A percentile compares a stretch with the other conserved stretches of the same genome.
These are phyloP conservation scores for Periophthalmus magnuspinnatus DNA, from an alignment of 2,797 vertebrate species.

Conservation along the genomic window DNA sequence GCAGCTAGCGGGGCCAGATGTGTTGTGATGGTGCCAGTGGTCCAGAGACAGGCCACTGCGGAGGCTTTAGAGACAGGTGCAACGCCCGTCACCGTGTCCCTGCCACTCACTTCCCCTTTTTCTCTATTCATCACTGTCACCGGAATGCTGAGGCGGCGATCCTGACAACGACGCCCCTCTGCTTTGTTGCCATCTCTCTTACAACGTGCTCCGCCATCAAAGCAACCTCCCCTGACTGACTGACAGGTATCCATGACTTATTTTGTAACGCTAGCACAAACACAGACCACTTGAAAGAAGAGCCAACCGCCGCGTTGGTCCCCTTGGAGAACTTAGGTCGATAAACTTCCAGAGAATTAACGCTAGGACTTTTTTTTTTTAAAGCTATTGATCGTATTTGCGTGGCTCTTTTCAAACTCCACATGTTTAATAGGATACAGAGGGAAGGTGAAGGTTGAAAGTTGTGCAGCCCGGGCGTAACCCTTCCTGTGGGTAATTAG, in stretches of 20 bases:
- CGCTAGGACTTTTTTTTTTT: slow-evolving; percentile 53
- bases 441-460: slow-evolving; percentile 53
- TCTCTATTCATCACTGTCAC: slow-evolving; percentile 72
- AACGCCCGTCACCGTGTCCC: slow-evolving; percentile 47
- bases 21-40: slow-evolving; percentile 60
- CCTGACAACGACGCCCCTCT: slow-evolving; percentile 45
- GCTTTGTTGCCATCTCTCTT: slow-evolving; percentile 52
- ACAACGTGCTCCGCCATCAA: slow-evolving; percentile 48
- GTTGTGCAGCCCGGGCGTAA: slow-evolving; percentile 38
- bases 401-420: slow-evolving; percentile 54
- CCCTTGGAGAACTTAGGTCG: slow-evolving; percentile 41
- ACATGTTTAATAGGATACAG: slow-evolving; percentile 46
- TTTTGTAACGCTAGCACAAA: slow-evolving; percentile 43
- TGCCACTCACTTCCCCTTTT: slow-evolving; percentile 75
- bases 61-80: slow-evolving; percentile 56
- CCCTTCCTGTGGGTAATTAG: slow-evolving; percentile 58
- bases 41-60: slow-evolving; percentile 40
- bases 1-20: slow-evolving; percentile 61
- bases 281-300: slow-evolving; percentile 10
- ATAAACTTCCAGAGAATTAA: slow-evolving; percentile 63
- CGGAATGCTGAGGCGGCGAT: slow-evolving; percentile 57
- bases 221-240: slow-evolving; percentile 38
- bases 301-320: slow-evolving; percentile 28
- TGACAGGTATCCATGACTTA: slow-evolving; percentile 41
- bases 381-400: slow-evolving; percentile 56